These are phyloP conservation scores for Eupithecia pulchellata DNA, from an alignment of 2,888 invertebrate genomes.

Conservation along the genomic window DNA sequence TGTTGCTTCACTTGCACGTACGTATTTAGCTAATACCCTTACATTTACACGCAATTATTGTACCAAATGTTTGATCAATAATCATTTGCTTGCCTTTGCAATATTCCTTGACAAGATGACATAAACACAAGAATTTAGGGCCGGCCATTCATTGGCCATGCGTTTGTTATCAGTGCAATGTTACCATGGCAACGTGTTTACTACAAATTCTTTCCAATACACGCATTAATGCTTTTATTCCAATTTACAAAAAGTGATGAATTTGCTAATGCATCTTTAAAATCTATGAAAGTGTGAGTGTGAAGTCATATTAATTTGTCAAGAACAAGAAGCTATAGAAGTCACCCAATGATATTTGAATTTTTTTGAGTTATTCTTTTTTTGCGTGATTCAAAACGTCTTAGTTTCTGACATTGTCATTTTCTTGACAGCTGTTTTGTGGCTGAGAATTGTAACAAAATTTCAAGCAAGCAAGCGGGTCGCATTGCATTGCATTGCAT, in stretches of 20 bases:
- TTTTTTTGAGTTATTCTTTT: background rate
- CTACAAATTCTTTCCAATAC: slow-evolving; percentile 37
- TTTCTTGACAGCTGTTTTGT: slow-evolving; percentile 5
- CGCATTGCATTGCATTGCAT: slow-evolving; percentile 38
- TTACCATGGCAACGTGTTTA: slow-evolving; percentile 70
- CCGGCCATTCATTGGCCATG: slow-evolving; percentile 80
- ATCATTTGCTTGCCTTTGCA: slow-evolving; percentile 66
- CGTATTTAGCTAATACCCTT: slow-evolving; percentile 51
- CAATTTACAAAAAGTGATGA: background rate
- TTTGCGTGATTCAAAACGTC: slow-evolving; percentile 23
- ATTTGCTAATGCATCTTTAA: background rate
- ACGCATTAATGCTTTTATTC: background rate
- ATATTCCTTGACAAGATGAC: slow-evolving; percentile 76
- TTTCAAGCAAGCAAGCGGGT: slow-evolving; percentile 34
- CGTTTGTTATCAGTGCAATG: slow-evolving; percentile 59
- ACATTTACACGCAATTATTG: slow-evolving; percentile 69
- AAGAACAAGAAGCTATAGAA: background rate
- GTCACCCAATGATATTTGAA: background rate
- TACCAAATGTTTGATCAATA: slow-evolving; percentile 81
- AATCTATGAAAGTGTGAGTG: too few species aligned
- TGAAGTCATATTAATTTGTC: background rate
- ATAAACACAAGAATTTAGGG: slow-evolving; percentile 79
- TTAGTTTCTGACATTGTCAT: slow-evolving; percentile 42
- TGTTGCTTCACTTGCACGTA: slow-evolving; percentile 69
- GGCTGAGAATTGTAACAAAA: background rate